Base-by-base conservation (phyloP, 2,113 vertebrate genomes). In the Prinia subflava region DNA sequence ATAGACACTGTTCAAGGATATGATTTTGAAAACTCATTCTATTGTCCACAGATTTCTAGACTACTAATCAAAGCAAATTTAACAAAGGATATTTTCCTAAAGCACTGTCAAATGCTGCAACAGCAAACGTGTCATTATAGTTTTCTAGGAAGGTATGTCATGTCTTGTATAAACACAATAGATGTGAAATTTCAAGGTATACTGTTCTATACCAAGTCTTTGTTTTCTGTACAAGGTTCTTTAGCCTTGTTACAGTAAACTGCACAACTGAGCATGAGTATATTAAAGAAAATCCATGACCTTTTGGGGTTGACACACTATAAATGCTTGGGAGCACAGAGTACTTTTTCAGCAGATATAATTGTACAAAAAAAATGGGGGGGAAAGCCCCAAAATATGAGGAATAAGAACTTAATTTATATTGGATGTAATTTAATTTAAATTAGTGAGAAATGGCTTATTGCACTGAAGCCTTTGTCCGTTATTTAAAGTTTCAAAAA, bases 361-460 rank as follows among this genome's bases (percentile, higher is more conserved):
- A 53, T 2, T 62, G 33, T 46, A 73, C 13, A 28, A 82, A 53
- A 83, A 18, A 77, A 56, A 62, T 20, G 1, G 0, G 20, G 4
- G 3, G 1, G 0, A 0, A 8, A 25, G 4, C 4, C 37, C 10
- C 59, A 62, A 57, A 92, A 85, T 7, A 8, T 23, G 9, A 69
- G 13, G 31, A 73, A 33, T 4, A 4, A 83, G 11, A 83, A 39
- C 1, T 64, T 75, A 1, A 31, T 37, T 90, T 71, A 62, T 53
- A 57, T 1, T 53, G 20, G 8, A 69, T 35, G 5, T 3, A 68
- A 65, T 60, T 76, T 49, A 24, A 90, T 59, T 85, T 74, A 69
- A 89, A 79, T 46, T 68, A 60, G 17, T 37, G 49, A 73, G n/a
- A 95, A 95, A 79, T 17, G 5, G 25, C 7, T 73, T 64, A 33